Evolutionary conservation across 2,797 vertebrate species (phyloP).

Genomic region (Sciaenops ocellatus): DNA sequence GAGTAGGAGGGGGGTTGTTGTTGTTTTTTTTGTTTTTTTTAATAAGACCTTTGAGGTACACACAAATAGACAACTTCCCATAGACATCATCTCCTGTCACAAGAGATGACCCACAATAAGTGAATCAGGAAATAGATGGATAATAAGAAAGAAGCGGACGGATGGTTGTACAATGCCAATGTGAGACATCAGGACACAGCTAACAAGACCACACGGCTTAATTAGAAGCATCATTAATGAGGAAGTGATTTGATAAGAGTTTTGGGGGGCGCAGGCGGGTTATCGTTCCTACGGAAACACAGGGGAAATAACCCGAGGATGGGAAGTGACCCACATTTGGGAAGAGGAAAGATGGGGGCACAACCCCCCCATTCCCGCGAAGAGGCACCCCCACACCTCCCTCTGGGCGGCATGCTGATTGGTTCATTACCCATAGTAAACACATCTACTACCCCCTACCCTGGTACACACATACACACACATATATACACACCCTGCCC

Average conservation of each 20-base stretch:
- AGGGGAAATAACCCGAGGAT: conserved; percentile 73
- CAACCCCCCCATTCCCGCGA: conserved; percentile 43
- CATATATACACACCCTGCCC: conserved; percentile 36
- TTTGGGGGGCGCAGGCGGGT: conserved; percentile 37
- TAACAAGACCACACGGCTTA: conserved; percentile 56
- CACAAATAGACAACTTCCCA: conserved; percentile 43
- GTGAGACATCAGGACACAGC: conserved; percentile 44
- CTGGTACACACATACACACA: conserved; percentile 34
- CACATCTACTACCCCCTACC: conserved; percentile 55
- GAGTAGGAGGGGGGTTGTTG: conserved; percentile 5
- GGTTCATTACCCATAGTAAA: conserved; percentile 78
- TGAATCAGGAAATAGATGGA: conserved; percentile 39
- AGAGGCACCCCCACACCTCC: conserved; percentile 60
- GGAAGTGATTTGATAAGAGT: conserved; percentile 55
- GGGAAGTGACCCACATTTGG: conserved; percentile 79
- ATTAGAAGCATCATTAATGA: conserved; percentile 72
- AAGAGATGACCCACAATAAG: conserved; percentile 41
- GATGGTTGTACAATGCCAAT: conserved; percentile 9
- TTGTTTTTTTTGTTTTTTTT: conserved; percentile 16
- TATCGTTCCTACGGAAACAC: conserved; percentile 44
- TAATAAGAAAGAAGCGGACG: conserved; percentile 6
- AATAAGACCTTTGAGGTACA: conserved; percentile 50
- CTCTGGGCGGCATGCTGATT: conserved; percentile 64
- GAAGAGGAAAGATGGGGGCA: conserved; percentile 51
- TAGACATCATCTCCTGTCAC: conserved; percentile 39